phyloP scores from a whole-genome alignment of 1,140 invertebrate genomes.

The Monochamus saltuarius region DNA sequence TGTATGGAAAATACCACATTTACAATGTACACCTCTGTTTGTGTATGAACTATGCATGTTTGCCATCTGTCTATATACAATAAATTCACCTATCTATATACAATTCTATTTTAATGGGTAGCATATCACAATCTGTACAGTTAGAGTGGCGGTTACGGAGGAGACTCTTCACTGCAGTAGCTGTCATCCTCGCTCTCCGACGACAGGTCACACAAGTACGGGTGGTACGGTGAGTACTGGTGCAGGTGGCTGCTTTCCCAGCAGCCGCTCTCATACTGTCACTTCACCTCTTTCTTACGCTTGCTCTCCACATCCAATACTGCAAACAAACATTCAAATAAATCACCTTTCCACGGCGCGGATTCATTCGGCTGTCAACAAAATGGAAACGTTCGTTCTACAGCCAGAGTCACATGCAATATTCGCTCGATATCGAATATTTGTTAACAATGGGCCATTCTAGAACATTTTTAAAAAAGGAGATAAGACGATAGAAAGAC shows the following conservation, averaged over 20 bases:
- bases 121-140: constrained; percentile 50
- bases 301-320: constrained; percentile 48
- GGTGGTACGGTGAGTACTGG: constrained; percentile 25
- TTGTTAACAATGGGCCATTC: too few species aligned
- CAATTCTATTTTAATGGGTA: constrained; percentile 26
- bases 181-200: constrained; percentile 24
- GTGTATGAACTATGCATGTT: constrained; percentile 29
- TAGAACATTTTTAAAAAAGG: too few species aligned
- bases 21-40: constrained; percentile 40
- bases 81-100: constrained; percentile 45
- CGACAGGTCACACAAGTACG: constrained; percentile 24
- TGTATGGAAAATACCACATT: constrained; percentile 47
- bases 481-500: too few species aligned
- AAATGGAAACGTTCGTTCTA: too few species aligned
- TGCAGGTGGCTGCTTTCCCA: constrained; percentile 33
- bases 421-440: too few species aligned
- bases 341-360: background rate
- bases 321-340: constrained; percentile 25
- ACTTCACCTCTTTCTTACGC: constrained; percentile 51
- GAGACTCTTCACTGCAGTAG: constrained; percentile 26
- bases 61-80: constrained; percentile 38
- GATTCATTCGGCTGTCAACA: too few species aligned
- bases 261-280: constrained; percentile 47
- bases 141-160: constrained; percentile 22
- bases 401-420: too few species aligned